A percentile compares a stretch with the other conserved stretches of the same genome.
Evolutionary conservation across 2,888 invertebrate genomes (phyloP).

Genomic region (Eilema sororculum): DNA sequence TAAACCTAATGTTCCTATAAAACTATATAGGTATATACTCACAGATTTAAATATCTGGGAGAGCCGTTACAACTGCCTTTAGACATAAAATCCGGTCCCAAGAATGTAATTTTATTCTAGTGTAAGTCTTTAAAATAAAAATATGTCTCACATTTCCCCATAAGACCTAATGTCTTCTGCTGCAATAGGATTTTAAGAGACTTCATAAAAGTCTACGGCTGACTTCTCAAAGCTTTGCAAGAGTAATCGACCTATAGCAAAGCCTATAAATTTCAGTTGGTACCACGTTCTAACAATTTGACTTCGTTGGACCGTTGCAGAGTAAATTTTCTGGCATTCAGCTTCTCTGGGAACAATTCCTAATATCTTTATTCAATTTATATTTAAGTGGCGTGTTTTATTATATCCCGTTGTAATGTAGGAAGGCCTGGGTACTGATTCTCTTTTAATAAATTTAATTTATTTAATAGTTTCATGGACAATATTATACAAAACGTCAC

Average conservation of each 20-base stretch:
- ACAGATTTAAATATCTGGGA: background rate
- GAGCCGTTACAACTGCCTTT: background rate
- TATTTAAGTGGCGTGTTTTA: conserved; percentile 31
- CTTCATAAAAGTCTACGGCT: conserved; percentile 40
- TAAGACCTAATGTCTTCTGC: conserved; percentile 34
- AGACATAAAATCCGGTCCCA: background rate
- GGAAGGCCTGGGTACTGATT: background rate
- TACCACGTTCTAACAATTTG: conserved; percentile 56
- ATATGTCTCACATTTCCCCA: conserved; percentile 12
- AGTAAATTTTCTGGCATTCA: conserved; percentile 55
- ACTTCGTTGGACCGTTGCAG: conserved; percentile 52
- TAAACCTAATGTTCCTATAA: background rate
- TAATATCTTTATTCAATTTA: conserved; percentile 77
- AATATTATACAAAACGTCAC: no score
- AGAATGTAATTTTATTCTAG: background rate
- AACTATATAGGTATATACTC: background rate
- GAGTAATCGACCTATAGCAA: conserved; percentile 45
- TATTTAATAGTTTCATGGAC: no score
- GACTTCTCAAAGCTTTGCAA: conserved; percentile 48
- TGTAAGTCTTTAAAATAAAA: background rate
- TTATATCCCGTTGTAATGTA: conserved; percentile 36
- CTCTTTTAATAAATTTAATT: background rate
- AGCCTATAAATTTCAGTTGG: conserved; percentile 54
- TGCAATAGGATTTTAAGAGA: conserved; percentile 26
- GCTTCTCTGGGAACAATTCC: conserved; percentile 59